Evolutionary conservation across 2,113 vertebrate species (phyloP), one percentile per base, ranked within the genome.

Genomic region (Dasypus novemcinctus): DNA sequence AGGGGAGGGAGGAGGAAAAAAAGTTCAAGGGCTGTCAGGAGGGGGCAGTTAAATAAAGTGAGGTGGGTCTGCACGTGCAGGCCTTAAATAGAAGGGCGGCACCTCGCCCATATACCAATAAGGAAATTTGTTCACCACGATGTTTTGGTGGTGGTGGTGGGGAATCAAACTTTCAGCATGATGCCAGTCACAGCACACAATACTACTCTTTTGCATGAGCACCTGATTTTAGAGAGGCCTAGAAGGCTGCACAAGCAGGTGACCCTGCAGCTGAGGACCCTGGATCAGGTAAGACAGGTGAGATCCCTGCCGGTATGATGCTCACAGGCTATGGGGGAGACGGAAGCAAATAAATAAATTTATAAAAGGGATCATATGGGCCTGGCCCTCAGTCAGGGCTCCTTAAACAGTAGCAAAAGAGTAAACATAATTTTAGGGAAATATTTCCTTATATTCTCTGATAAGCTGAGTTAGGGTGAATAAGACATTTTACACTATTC

Each of bases 401-500:
- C 85, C 41, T 63, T 74, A 91, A 95, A 92, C 57, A 85, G 9
- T 23, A 95, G 85, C 54, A 82, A 79, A 85, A n/a, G n/a, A n/a
- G n/a, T n/a, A n/a, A n/a, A n/a, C n/a, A n/a, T n/a, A n/a, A n/a
- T n/a, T 90, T 72, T 41, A 84, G 86, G 66, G 49, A 49, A 79
- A 84, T 33, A 80, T 71, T 76, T 85, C 33, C 63, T 82, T 54
- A 85, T 36, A 63, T 83, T 59, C 54, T 91, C 84, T 93, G 95
- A 84, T 93, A 93, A 89, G n/a, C 43, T 91, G 63, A 91, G 89
- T 66, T 87, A 91, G 38, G 52, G 41, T 90, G 54, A 90, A 20
- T 81, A 36, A 15, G 41, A 94, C 17, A 87, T 33, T 92, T 91
- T 43, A 57, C 17, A 31, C 38, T 61, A 36, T 54, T 94, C 57